Conservation (phyloP, 2,113 vertebrate genomes). For the Falcunculus frontatus region DNA sequence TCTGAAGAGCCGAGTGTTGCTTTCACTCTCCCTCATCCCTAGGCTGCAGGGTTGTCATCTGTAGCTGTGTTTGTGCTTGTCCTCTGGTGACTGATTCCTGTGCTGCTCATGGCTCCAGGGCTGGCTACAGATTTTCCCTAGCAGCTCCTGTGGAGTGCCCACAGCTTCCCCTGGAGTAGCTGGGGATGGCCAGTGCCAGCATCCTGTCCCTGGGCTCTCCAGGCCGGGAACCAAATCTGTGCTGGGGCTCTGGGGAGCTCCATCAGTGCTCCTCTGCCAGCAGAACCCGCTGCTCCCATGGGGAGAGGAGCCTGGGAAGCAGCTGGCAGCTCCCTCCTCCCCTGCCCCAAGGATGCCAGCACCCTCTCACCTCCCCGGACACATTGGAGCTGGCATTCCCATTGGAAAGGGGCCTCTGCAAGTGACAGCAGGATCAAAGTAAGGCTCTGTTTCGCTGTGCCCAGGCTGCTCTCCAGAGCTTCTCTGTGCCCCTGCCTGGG, state of each 20-base stretch:
- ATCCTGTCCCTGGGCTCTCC: background rate
- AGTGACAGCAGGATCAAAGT: background rate
- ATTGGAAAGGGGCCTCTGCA: background rate
- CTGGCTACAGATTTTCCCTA: background rate
- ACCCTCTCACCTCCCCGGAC: background rate
- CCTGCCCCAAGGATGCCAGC: background rate
- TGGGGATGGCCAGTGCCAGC: background rate
- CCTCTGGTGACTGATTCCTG: background rate
- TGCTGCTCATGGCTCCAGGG: background rate
- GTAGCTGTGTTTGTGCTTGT: background rate
- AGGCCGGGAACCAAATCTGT: background rate
- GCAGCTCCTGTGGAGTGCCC: background rate
- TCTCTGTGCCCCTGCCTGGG: background rate
- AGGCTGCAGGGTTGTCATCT: background rate
- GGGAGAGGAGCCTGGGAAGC: background rate
- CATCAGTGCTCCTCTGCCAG: background rate
- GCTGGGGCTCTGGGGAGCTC: background rate
- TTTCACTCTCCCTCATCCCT: background rate
- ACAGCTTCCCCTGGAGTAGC: background rate
- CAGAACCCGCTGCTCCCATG: rapidly evolving
- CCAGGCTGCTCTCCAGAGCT: background rate
- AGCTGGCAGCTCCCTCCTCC: background rate
- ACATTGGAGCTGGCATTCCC: background rate
- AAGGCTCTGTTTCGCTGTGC: rapidly evolving
- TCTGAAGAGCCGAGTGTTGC: background rate